phyloP scores from a whole-genome alignment of 2,888 invertebrate species.

The Osmoderma eremita region DNA sequence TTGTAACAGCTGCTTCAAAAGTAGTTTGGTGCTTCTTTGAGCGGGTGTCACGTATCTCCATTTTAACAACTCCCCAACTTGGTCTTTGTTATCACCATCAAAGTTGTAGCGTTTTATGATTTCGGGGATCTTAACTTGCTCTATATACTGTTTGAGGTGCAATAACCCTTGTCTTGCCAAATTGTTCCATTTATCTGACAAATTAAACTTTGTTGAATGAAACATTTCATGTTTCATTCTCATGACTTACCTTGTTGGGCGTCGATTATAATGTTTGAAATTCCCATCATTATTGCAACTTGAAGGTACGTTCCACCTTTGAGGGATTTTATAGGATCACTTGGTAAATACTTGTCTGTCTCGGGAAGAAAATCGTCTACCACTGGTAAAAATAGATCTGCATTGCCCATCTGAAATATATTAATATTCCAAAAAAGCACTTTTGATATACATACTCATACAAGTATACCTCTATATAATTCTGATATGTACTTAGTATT shows the following conservation, averaged over 20 bases:
- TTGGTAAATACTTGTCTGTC: conserved; percentile 71
- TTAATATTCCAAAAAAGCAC: not conserved
- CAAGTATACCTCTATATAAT: conserved; percentile 63
- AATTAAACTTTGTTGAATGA: not conserved
- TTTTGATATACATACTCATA: not conserved
- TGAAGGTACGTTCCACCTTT: conserved; percentile 67
- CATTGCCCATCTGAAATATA: conserved; percentile 69
- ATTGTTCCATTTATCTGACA: conserved; percentile 70
- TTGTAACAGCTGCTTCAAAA: conserved; percentile 65
- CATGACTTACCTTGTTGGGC: conserved; percentile 52
- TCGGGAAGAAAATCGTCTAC: conserved; percentile 71
- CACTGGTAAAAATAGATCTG: conserved; percentile 70
- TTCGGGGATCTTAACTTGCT: conserved; percentile 69
- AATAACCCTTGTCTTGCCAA: conserved; percentile 68
- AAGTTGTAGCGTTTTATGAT: conserved; percentile 65
- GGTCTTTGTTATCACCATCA: conserved; percentile 51
- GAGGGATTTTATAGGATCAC: conserved; percentile 67
- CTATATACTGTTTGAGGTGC: conserved; percentile 69
- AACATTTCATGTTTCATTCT: not conserved
- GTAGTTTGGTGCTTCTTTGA: conserved; percentile 60
- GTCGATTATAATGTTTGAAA: conserved; percentile 67
- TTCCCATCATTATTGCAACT: conserved; percentile 75
- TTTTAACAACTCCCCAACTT: conserved; percentile 64
- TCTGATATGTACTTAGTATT: conserved; percentile 69
- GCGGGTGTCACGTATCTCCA: conserved; percentile 69